Evolutionary conservation across 2,797 vertebrate genomes (phyloP), one percentile per base, ranked within the genome.

Genomic region (Crypturellus tataupa): DNA sequence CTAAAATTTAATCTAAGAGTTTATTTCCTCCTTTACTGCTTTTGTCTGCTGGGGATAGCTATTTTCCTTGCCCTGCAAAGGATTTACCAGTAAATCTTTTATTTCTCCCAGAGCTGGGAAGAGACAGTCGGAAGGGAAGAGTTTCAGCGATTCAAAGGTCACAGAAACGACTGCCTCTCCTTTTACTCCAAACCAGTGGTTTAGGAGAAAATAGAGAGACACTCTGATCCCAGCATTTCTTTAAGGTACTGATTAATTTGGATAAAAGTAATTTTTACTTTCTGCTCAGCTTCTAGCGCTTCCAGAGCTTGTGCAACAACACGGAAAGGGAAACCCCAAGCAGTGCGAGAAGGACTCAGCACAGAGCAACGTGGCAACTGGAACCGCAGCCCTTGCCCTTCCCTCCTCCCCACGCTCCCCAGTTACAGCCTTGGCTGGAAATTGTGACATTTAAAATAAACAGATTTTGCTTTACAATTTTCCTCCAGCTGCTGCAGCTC

Each of bases 1-100:
- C 90, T 87, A 79, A 87, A 95, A 87, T 93, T 94, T 95, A 94
- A 95, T 95, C 80, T 69, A 83, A 64, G 91, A 94, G 82, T 89
- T 90, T 93, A 93, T 95, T 93, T 96, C 87, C 86, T 83, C 85
- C 87, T 94, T 92, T 96, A 89, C 91, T 96, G 91, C 81, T 88
- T 73, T 78, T 63, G 70, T 85, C 91, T 80, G 85, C 85, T 31
- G 84, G 89, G 93, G 86, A 80, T 47, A 68, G 84, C 79, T 84
- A 77, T 78, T 72, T 80, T 91, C 70, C 80, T 75, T 68, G 68
- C 63, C 51, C 88, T 85, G 86, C 60, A 53, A 68, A 92, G 65
- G 89, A 91, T 91, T 96, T 90, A 80, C 59, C 51, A 79, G 4
- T 8, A 93, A 90, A 76, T 40, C 83, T 78, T 72, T 75, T 29